Conservation (phyloP, 2,888 invertebrate genomes). For the Campoplex nolae region DNA sequence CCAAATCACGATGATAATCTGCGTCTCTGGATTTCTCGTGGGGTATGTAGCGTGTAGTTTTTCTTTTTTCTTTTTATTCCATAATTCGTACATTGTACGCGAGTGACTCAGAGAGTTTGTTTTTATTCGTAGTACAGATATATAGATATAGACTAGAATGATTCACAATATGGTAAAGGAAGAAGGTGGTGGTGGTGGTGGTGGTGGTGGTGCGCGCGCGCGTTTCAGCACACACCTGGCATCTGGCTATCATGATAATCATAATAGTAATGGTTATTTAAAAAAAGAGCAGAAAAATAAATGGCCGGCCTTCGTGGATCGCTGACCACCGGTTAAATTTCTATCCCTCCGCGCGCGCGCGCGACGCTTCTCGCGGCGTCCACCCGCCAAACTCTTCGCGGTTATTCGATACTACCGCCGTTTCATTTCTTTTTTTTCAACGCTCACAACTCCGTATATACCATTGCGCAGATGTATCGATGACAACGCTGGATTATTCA, state of each 20-base stretch:
- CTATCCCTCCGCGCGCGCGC: not conserved
- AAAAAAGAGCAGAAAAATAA: conserved; percentile 36
- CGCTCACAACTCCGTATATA: not conserved
- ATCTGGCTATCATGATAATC: conserved; percentile 47
- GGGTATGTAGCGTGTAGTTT: conserved; percentile 78
- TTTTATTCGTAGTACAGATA: not conserved
- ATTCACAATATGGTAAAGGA: conserved; percentile 58
- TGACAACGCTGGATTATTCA: not conserved
- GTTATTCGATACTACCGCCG: conserved; percentile 18
- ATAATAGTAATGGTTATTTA: conserved; percentile 14
- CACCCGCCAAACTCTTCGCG: not conserved
- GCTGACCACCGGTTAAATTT: conserved; percentile 57
- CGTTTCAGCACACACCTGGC: conserved; percentile 66
- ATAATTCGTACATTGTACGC: not conserved
- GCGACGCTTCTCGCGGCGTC: not conserved
- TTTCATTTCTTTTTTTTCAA: conserved; percentile 28
- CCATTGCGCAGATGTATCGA: not conserved
- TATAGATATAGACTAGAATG: conserved; percentile 30
- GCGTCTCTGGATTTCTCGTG: conserved; percentile 83
- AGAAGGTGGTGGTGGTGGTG: too few species aligned
- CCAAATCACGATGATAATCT: conserved; percentile 80
- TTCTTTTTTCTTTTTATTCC: conserved; percentile 52
- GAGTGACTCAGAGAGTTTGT: conserved; percentile 53
- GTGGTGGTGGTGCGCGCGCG: too few species aligned
- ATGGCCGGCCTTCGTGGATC: conserved; percentile 53